A percentile compares a stretch with the other conserved stretches of the same genome.
These are phyloP conservation scores for Callorhinus ursinus DNA, from an alignment of 2,113 vertebrate genomes.

Conservation along the genomic window DNA sequence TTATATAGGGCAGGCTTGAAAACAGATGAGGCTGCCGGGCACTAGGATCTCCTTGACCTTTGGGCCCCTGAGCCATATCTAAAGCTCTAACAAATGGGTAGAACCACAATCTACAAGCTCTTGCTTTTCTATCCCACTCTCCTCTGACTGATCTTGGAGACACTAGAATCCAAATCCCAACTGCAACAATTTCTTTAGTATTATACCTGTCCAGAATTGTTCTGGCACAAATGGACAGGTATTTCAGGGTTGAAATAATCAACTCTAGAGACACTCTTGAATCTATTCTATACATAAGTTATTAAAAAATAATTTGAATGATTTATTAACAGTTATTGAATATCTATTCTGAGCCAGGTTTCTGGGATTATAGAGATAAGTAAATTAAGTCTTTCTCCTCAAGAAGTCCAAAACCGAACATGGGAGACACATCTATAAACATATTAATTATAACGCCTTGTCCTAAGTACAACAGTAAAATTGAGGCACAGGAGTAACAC, in stretches of 20 bases:
- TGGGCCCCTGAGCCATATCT: not conserved
- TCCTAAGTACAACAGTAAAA: not conserved
- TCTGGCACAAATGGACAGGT: not conserved
- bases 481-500: not conserved
- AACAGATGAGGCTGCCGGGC: not conserved
- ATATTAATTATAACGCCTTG: not conserved
- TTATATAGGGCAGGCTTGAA: not conserved
- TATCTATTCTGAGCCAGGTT: not conserved
- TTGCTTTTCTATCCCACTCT: not conserved
- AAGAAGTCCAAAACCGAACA: not conserved
- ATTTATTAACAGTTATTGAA: conserved; percentile 18
- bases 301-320: not conserved
- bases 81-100: not conserved
- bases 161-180: not conserved
- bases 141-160: not conserved
- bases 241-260: not conserved
- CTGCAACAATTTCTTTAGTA: not conserved
- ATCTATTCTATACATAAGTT: not conserved
- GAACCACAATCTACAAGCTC: not conserved
- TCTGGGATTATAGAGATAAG: not conserved
- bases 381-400: not conserved
- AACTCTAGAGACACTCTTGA: not conserved
- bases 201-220: not conserved
- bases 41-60: not conserved
- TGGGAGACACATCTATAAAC: not conserved